Conservation (phyloP, 1,140 invertebrate genomes). For the Drosophila parvula region DNA sequence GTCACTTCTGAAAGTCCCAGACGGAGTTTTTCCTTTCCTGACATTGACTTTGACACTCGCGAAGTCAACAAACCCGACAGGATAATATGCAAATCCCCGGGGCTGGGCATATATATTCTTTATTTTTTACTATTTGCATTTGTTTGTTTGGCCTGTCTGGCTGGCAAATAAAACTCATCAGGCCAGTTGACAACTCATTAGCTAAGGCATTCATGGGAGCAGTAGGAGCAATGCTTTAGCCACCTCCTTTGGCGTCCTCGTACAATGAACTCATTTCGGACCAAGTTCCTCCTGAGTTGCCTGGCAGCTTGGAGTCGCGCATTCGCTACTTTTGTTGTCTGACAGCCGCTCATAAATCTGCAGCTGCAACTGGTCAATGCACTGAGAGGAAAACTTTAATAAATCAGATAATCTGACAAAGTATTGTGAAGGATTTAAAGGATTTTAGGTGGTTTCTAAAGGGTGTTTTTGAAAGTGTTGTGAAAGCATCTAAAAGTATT, state of each 20-base stretch:
- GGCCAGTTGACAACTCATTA: conserved; percentile 75
- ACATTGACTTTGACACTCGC: conserved; percentile 56
- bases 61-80: conserved; percentile 45
- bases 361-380: conserved; percentile 17
- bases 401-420: background rate
- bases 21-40: conserved; percentile 15
- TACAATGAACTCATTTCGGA: conserved; percentile 69
- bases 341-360: conserved; percentile 76
- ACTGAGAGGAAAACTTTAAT: background rate
- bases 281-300: conserved; percentile 26
- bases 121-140: conserved; percentile 23
- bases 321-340: conserved; percentile 53
- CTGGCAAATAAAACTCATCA: conserved; percentile 56
- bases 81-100: conserved; percentile 56
- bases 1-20: conserved; percentile 38
- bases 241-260: conserved; percentile 28
- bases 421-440: accelerated
- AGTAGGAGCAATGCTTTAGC: conserved; percentile 11
- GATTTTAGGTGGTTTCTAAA: background rate
- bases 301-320: conserved; percentile 21
- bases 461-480: too few species aligned
- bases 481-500: background rate
- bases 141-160: conserved; percentile 37
- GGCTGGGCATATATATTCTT: background rate
- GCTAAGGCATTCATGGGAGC: conserved; percentile 31